These are phyloP conservation scores for Cheirogaleus major DNA, from an alignment of 2,797 vertebrate genomes.

Conservation along the genomic window DNA sequence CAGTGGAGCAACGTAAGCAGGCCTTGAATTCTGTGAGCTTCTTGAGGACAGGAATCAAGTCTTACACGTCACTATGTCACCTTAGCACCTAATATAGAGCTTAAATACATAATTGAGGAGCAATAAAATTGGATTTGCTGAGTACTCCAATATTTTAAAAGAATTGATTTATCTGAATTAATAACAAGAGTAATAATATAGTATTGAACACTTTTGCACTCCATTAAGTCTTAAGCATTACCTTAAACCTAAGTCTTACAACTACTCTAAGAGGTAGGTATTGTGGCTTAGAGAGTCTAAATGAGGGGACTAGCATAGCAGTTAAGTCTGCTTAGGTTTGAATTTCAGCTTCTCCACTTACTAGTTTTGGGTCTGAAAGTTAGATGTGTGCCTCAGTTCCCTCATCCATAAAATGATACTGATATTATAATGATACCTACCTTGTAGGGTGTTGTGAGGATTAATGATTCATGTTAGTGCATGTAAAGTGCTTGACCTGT, in stretches of 20 bases:
- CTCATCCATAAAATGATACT: background rate
- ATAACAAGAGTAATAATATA: background rate
- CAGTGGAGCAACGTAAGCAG: background rate
- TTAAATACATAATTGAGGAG: background rate
- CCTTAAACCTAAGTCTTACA: background rate
- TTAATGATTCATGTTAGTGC: background rate
- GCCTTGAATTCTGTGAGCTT: background rate
- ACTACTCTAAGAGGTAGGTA: background rate
- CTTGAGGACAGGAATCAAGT: background rate
- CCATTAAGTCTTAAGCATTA: background rate
- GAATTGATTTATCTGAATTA: background rate
- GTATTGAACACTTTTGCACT: background rate
- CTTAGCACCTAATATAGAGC: background rate
- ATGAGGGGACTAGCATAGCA: background rate
- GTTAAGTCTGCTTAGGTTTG: background rate
- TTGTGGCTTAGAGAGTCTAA: background rate
- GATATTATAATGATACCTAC: background rate
- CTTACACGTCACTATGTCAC: background rate
- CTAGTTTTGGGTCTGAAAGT: background rate
- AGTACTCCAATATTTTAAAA: background rate
- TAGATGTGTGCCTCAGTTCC: background rate
- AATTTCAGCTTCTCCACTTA: background rate
- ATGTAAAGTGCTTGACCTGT: background rate
- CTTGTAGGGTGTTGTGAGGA: background rate
- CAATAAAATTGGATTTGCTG: slow-evolving; percentile 8